These are phyloP conservation scores for Anoura caudifer DNA, from an alignment of 2,113 vertebrate genomes.

Conservation along the genomic window DNA sequence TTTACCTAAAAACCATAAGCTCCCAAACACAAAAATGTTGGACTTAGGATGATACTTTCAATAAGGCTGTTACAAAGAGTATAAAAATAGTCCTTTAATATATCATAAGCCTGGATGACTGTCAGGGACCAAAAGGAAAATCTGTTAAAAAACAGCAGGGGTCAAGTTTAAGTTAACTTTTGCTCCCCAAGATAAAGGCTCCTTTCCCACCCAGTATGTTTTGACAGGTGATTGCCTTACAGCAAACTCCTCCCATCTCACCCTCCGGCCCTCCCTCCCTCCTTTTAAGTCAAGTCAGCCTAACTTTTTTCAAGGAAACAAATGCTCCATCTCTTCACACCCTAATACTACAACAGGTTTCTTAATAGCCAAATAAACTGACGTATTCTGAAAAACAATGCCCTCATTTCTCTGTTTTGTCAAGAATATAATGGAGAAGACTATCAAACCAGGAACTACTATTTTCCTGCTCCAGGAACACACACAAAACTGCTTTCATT, in stretches of 20 bases:
- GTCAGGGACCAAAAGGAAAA: constrained; percentile 27
- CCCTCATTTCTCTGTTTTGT: not conserved
- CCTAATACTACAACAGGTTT: not conserved
- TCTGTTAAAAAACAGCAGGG: constrained; percentile 44
- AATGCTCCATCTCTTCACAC: constrained; percentile 22
- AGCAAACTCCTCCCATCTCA: not conserved
- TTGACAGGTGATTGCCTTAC: constrained; percentile 44
- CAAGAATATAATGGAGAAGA: not conserved
- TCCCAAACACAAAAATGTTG: not conserved
- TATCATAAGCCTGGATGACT: not conserved
- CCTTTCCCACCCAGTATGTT: constrained; percentile 27
- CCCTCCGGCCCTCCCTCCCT: not conserved
- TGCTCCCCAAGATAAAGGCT: not conserved
- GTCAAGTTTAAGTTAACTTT: constrained; percentile 48
- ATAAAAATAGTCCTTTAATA: constrained; percentile 5
- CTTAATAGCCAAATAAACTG: not conserved
- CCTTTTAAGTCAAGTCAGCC: not conserved
- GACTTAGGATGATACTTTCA: not conserved
- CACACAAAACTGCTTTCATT: constrained; percentile 25
- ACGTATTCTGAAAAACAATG: not conserved
- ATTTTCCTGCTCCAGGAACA: constrained; percentile 39
- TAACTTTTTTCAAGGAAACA: not conserved
- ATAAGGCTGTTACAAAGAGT: not conserved
- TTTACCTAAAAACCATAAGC: not conserved
- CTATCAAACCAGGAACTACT: not conserved